These are phyloP conservation scores for Phycodurus eques DNA, from an alignment of 2,113 vertebrate species.

Conservation along the genomic window DNA sequence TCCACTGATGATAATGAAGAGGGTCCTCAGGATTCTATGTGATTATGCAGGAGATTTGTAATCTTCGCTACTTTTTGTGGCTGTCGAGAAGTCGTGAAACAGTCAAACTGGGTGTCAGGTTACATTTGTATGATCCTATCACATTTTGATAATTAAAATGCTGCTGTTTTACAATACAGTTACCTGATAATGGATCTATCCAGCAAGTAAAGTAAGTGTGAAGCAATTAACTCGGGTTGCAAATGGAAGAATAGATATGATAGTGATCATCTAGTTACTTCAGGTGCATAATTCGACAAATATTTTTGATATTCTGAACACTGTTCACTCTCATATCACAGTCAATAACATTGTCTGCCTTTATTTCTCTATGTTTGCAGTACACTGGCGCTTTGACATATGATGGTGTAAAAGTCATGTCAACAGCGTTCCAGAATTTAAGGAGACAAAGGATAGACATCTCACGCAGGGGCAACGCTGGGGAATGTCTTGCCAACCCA, in stretches of 20 bases:
- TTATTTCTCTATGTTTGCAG: slow-evolving; percentile 63
- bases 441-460: slow-evolving; percentile 95
- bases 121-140: slow-evolving; percentile 5
- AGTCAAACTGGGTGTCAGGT: background rate
- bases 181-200: slow-evolving; percentile 21
- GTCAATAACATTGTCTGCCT: background rate
- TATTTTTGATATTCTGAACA: background rate
- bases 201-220: background rate
- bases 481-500: slow-evolving; percentile 96
- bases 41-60: slow-evolving; percentile 1
- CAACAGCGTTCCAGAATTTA: slow-evolving; percentile 93
- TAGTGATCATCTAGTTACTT: background rate
- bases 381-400: slow-evolving; percentile 96
- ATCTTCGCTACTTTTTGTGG: slow-evolving; percentile 18
- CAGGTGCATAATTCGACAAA: background rate
- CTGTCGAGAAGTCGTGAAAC: slow-evolving; percentile 21
- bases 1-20: background rate
- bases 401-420: slow-evolving; percentile 95
- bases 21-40: background rate
- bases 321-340: background rate
- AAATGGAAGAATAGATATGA: background rate
- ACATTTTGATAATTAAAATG: slow-evolving; percentile 6
- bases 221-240: background rate
- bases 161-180: slow-evolving; percentile 6
- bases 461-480: slow-evolving; percentile 92